Evolutionary conservation across 2,888 invertebrate genomes (phyloP).

Genomic region (Lysandra bellargus): DNA sequence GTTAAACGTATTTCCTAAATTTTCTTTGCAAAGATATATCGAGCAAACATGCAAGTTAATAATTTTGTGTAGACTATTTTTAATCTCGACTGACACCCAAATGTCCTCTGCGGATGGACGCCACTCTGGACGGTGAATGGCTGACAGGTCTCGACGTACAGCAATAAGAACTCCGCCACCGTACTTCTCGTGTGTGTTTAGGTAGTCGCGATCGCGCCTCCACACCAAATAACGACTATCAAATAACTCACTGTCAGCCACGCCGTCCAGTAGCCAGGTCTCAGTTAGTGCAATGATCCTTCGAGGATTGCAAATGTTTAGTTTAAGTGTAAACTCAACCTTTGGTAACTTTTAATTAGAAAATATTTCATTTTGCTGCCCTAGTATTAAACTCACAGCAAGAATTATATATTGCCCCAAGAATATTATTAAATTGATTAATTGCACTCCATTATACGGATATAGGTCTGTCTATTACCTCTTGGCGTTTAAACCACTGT

Average conservation of each 20-base stretch:
- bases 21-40: conserved; percentile 32
- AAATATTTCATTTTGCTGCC: no score
- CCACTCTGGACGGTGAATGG: conserved; percentile 25
- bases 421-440: no score
- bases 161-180: conserved; percentile 37
- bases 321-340: no score
- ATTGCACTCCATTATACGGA: no score
- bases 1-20: neutral
- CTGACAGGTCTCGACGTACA: neutral
- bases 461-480: no score
- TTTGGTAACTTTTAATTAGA: no score
- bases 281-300: conserved; percentile 31
- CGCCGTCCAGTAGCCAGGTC: conserved; percentile 32
- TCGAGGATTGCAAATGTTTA: neutral
- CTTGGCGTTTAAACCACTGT: no score
- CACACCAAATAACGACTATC: conserved; percentile 30
- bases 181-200: conserved; percentile 7
- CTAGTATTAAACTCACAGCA: no score
- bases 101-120: conserved; percentile 36
- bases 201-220: conserved; percentile 34
- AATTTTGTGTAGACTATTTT: conserved; percentile 7
- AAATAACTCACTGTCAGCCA: conserved; percentile 32
- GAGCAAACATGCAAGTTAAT: conserved; percentile 32
- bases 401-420: no score
- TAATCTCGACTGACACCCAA: conserved; percentile 35